A percentile compares a stretch with the other conserved stretches of the same genome.
Conservation (phyloP, 2,113 vertebrate genomes). For the Leptocoma aspasia region DNA sequence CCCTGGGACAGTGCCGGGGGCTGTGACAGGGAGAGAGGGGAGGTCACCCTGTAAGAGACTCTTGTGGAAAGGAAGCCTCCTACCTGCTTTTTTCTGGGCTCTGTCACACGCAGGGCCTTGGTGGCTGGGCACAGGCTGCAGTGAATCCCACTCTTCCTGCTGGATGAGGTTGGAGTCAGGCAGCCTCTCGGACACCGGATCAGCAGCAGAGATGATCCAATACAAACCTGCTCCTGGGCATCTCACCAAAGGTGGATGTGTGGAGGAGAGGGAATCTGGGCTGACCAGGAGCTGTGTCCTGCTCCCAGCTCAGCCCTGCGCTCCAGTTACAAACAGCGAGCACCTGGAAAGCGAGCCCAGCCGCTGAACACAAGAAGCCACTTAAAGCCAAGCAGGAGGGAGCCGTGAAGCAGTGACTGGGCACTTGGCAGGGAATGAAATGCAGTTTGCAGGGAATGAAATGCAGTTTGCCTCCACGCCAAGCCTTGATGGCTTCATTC, state of each 20-base stretch:
- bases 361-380: neutral
- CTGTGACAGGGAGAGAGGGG: neutral
- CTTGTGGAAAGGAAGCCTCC: neutral
- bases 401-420: neutral
- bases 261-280: neutral
- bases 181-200: neutral
- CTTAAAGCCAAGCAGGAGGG: neutral
- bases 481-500: slow-evolving; percentile 28
- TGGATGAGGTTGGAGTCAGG: fast-evolving
- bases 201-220: neutral
- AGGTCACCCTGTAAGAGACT: fast-evolving
- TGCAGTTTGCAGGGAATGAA: neutral
- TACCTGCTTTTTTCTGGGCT: neutral
- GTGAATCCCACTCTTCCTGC: fast-evolving
- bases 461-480: neutral
- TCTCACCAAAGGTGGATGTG: fast-evolving
- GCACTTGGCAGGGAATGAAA: slow-evolving; percentile 13
- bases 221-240: neutral
- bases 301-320: neutral
- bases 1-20: neutral
- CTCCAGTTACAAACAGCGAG: fast-evolving
- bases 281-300: neutral
- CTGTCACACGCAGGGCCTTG: fast-evolving
- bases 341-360: neutral
- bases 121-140: neutral